Base-by-base conservation (phyloP, 1,140 invertebrate species). In the Orchesella cincta region DNA sequence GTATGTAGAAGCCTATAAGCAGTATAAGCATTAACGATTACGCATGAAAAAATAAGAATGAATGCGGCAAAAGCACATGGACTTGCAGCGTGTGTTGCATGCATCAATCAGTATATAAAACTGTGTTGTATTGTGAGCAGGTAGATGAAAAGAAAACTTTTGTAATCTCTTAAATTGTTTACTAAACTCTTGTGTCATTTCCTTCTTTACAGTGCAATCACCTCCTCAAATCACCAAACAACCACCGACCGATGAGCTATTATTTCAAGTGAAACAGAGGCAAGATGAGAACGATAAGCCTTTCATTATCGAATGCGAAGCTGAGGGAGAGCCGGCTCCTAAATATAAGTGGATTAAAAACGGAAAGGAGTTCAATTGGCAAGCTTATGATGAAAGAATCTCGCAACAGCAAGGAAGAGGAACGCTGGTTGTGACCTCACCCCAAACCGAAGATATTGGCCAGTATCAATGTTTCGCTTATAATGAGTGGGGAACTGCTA, bases 381-480 rank as follows among this genome's bases (percentile, higher is more conserved):
- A 80, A 67, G 90, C 93, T 0, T 97, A 97, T 84, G 94, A 97
- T 84, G 92, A 96, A 81, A 90, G 97, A 80, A 97, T 99, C 84
- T 93, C 92, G 0, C 94, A 96, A 84, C 94, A 97, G 81, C 92
- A 94, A 0, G 94, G 95, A 0, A 88, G 94, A 80, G 96, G 96
- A 75, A 97, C 96, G 0, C 86, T 99, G 16, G 93, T 97, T 3
- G 93, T 98, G 74, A 92, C 93, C 46, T 89, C 89, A 79, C 96
- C 96, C 0, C 88, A 91, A 74, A 92, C 97, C 82, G 96, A 97
- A 28, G 81, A 82, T 34, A 79, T 79, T 75, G 81, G 96, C 35
- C 93, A 98, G 81, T 99, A 99, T 86, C 97, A 99, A 84, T 99
- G 98, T 87, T 96, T 97, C 85, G 97, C 97, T 0, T 89, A 91